Base-by-base conservation (phyloP, 1,140 invertebrate species). In the Bombus huntii region DNA sequence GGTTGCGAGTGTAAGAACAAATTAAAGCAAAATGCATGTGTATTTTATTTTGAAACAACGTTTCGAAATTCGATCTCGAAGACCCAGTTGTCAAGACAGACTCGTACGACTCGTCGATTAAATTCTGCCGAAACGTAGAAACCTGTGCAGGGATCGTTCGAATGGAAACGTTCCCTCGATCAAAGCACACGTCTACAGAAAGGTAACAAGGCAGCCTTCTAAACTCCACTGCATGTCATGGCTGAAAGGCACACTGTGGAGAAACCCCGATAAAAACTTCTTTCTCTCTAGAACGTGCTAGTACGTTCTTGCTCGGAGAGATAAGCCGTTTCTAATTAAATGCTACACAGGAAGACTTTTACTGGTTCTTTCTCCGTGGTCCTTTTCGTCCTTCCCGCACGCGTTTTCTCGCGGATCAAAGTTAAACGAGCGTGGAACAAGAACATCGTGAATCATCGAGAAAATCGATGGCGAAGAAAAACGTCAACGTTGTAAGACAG, bases 291-390 rank as follows among this genome's bases (percentile, higher is more conserved):
- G 28, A 39, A 66, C 76, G 59, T n/a, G 4, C 28, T 53, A 53
- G 10, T 72, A n/a, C n/a, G 81, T 78, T 81, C 87, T 75, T 57
- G 42, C 47, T 74, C 57, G 86, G 53, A 37, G 31, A 87, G 89
- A 89, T 91, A 91, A 89, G 81, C 86, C 65, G 81, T 44, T 72
- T 86, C 86, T 92, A 92, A 92, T 92, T 92, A 92, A 92, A 92
- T 90, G 89, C 84, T 86, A 76, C 72, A 57, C 85, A 77, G 57
- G 13, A 73, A n/a, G 73, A 78, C 79, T 65, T 75, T 70, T 31
- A 72, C 76, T 62, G 68, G 76, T 71, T 81, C 83, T 75, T 42
- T 68, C 53, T 39, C 39, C 53, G 5, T 10, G 4, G 0, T 70
- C 8, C 10, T 73, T 66, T 18, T 25, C 71, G 42, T n/a, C n/a